A percentile compares a stretch with the other conserved stretches of the same genome.
Evolutionary conservation across 2,113 vertebrate genomes (phyloP).

Genomic region (Alethe diademata): DNA sequence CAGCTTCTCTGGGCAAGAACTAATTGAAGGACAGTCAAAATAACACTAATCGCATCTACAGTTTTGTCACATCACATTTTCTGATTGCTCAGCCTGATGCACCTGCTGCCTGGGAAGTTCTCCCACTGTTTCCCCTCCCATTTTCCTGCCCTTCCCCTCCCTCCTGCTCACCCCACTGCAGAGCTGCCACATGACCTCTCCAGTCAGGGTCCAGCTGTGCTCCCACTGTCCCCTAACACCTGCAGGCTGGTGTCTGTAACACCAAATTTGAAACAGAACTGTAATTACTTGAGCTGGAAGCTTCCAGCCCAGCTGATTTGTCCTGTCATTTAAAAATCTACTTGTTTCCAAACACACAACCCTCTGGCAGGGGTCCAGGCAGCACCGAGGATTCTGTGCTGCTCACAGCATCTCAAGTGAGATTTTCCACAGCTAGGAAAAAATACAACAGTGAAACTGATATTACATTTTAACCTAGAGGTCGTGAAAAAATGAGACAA

Average conservation of each 20-base stretch:
- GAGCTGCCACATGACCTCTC: fast-evolving
- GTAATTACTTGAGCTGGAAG: not conserved
- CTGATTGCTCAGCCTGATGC: not conserved
- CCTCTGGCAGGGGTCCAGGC: not conserved
- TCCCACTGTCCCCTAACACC: fast-evolving
- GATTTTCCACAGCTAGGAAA: not conserved
- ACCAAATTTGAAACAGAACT: not conserved
- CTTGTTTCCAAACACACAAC: not conserved
- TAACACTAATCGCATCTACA: fast-evolving
- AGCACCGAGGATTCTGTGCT: fast-evolving
- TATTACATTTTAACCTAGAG: not conserved
- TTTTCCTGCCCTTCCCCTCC: not conserved
- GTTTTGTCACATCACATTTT: not conserved
- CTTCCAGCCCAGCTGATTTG: not conserved
- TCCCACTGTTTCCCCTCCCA: fast-evolving
- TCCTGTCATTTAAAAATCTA: not conserved
- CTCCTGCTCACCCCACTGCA: not conserved
- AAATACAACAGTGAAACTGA: not conserved
- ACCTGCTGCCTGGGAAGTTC: not conserved
- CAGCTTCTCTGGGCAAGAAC: not conserved
- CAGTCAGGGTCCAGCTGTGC: not conserved
- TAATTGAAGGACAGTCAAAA: not conserved
- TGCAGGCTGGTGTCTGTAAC: not conserved
- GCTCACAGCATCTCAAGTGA: not conserved
- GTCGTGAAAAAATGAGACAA: not conserved